phyloP scores from a whole-genome alignment of 2,888 invertebrate species.

The Drosophila algonquin region DNA sequence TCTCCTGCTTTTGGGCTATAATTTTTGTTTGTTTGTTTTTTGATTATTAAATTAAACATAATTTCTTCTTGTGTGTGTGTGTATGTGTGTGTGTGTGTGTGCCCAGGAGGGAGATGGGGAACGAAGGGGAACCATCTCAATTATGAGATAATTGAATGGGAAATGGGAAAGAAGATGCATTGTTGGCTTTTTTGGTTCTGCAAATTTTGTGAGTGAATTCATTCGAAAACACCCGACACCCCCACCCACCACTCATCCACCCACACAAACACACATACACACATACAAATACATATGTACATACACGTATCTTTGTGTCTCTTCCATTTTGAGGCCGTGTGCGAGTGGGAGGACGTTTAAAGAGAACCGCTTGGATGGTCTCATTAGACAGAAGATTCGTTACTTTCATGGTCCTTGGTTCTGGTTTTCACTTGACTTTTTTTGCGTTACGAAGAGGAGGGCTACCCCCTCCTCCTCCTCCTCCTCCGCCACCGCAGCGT shows the following conservation, averaged over 20 bases:
- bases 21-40: conserved; percentile 23
- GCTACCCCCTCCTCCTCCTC: conserved; percentile 39
- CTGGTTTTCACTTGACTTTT: conserved; percentile 61
- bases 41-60: conserved; percentile 36
- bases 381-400: conserved; percentile 70
- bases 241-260: not conserved
- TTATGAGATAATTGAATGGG: conserved; percentile 19
- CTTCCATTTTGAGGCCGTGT: not conserved
- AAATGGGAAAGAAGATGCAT: conserved; percentile 9
- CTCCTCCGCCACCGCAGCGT: conserved; percentile 39
- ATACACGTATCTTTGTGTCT: not conserved
- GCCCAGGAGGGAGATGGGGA: not conserved
- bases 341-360: conserved; percentile 1
- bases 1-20: not conserved
- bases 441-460: conserved; percentile 30
- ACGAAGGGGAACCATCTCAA: conserved; percentile 5
- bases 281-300: too few species aligned
- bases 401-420: conserved; percentile 66
- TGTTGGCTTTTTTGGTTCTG: conserved; percentile 6
- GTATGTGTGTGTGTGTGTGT: not conserved
- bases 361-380: conserved; percentile 60
- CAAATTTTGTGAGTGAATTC: conserved; percentile 4
- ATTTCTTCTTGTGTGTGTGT: conserved; percentile 9
- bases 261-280: not conserved
- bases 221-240: not conserved